These are phyloP conservation scores for Ctenochaetus hawaiiensis DNA, from an alignment of 2,797 vertebrate species.

Conservation along the genomic window DNA sequence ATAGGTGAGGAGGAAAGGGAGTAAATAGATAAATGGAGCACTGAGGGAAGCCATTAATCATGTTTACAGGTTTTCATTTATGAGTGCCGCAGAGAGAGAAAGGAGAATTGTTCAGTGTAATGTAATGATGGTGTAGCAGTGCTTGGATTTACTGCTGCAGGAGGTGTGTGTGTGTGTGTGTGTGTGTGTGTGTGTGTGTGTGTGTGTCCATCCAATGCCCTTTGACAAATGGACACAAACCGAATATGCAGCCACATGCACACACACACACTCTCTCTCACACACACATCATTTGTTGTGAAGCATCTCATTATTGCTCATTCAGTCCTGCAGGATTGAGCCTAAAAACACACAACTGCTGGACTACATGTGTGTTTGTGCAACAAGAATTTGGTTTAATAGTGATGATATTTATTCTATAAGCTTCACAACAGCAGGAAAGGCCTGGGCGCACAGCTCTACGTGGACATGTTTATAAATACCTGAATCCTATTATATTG, in stretches of 20 bases:
- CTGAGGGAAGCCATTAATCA: slow-evolving; percentile 46
- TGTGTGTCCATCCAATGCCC: slow-evolving; percentile 10
- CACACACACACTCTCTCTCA: neutral
- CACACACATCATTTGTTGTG: slow-evolving; percentile 17
- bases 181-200: too few species aligned
- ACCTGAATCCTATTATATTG: too few species aligned
- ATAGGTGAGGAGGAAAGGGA: slow-evolving; percentile 13
- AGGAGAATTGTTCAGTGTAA: slow-evolving; percentile 14
- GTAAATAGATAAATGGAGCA: slow-evolving; percentile 51
- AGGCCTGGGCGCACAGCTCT: too few species aligned
- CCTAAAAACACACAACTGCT: neutral
- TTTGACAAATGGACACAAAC: slow-evolving; percentile 20
- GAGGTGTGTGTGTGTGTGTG: slow-evolving; percentile 4
- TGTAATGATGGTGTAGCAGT: slow-evolving; percentile 23
- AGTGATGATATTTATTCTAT: too few species aligned
- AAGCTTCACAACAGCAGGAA: too few species aligned
- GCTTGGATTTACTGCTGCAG: slow-evolving; percentile 25
- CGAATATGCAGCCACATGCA: slow-evolving; percentile 8
- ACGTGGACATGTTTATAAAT: too few species aligned
- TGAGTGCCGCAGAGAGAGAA: slow-evolving; percentile 6
- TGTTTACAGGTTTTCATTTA: slow-evolving; percentile 47
- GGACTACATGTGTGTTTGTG: neutral
- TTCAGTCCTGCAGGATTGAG: slow-evolving; percentile 12
- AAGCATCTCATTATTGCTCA: slow-evolving; percentile 35
- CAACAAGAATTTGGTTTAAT: neutral